Base-by-base conservation (phyloP, 1,140 invertebrate genomes). In the Calephelis virginiensis region DNA sequence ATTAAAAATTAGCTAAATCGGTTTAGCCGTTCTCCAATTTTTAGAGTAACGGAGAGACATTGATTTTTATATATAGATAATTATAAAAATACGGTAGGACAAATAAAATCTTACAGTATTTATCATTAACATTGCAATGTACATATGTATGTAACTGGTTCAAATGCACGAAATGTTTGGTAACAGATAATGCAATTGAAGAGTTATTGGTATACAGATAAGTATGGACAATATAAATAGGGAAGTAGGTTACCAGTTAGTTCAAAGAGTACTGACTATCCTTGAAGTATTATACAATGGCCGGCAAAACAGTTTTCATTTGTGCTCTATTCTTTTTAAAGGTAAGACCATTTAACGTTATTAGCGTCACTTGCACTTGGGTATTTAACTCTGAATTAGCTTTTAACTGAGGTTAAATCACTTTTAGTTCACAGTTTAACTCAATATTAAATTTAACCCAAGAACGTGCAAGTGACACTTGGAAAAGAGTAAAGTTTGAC, bases 211-310 rank as follows among this genome's bases (percentile, higher is more conserved):
- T 46, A 17, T 28, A 40, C 48, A 62, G 66, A 71, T 71, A 70
- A 70, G 63, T 28, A 40, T 13, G 14, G 28, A 49, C 63, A 56
- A 63, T 72, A 75, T 75, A 75, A 72, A 75, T 75, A 72, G 73
- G 73, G 67, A 62, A 72, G 43, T 72, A 46, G 70, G 66, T 68
- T 75, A 72, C 48, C 53, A 37, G 17, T 56, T 56, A 6, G 53
- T 56, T 56, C 53, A 56, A 28, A 56, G 14, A 56, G 17, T 28
- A 56, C 17, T 56, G 6, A 8, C 2, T 56, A 56, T 12, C 53
- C 53, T 56, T 56, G 53, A 37, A 56, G 53, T 28, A 56, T 56
- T 28, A 7, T 43, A 56, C 17, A 56, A 75, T 75, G 73, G 70
- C 48, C 38, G 38, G 48, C 49, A 72, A 68, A 61, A 9, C 50